Base-by-base conservation (phyloP, 2,113 vertebrate species). In the Zosterops borbonicus region DNA sequence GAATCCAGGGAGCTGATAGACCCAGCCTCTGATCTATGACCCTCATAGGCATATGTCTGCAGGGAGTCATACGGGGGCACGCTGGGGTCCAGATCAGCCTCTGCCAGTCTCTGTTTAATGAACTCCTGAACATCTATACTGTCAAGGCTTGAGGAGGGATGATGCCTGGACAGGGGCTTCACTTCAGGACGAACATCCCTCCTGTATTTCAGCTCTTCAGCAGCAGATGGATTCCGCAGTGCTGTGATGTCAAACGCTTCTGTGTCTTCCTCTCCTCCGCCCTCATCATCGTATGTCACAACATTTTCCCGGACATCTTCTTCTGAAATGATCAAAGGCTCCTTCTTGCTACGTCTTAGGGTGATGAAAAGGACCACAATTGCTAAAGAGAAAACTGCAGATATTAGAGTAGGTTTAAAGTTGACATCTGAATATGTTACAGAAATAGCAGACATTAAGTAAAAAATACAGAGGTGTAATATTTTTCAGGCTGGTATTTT, bases 171-270 rank as follows among this genome's bases (percentile, higher is more conserved):
- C 24, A 96, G 80, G 92, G 96, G 42, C 62, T 94, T 96, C 74
- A 98, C 96, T 27, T 99, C 99, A 1, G 99, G 99, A 7, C 97
- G 98, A 68, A 99, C 95, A 89, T 99, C 99, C 77, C 99, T 97
- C 12, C 99, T 96, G 92, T 99, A 99, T 89, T 98, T 99, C 42
- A 99, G 97, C 94, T 99, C 99, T 96, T 99, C 99, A 0, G 99
- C 99, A 6, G 98, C 99, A 2, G 98, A 98, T 0, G 99, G 99
- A 87, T 99, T 99, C 33, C 99, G 97, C 41, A 99, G 96, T 9
- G 99, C 99, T 6, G 98, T 98, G 94, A 99, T 99, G 97, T 99
- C 99, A 47, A 99, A 99, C 47, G 99, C 99, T 92, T 99, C 99
- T 0, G 99, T 99, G 97, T 99, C 99, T 90, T 99, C 99, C 96